Evolutionary conservation across 2,888 invertebrate genomes (phyloP).

Genomic region (Zaprionus bogoriensis): DNA sequence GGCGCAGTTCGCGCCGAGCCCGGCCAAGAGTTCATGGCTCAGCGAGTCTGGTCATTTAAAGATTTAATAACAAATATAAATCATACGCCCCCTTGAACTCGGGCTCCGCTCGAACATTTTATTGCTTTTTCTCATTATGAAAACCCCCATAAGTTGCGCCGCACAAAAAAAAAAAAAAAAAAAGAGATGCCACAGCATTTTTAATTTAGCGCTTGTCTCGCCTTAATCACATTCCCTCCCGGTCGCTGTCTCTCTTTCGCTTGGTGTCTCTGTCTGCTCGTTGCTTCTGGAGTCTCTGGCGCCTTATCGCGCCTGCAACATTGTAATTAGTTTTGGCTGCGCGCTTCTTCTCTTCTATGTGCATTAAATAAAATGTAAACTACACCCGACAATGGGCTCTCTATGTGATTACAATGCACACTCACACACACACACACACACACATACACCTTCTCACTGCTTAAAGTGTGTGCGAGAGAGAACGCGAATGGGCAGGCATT

Average conservation of each 20-base stretch:
- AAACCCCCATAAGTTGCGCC: constrained; percentile 45
- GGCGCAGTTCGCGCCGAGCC: neutral
- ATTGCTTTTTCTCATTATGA: constrained; percentile 70
- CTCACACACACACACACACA: constrained; percentile 38
- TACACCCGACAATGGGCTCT: constrained; percentile 46
- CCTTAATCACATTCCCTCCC: constrained; percentile 72
- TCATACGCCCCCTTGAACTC: constrained; percentile 59
- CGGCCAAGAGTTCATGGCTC: constrained; percentile 12
- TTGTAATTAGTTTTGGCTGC: constrained; percentile 72
- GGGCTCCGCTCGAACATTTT: constrained; percentile 45
- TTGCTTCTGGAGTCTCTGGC: constrained; percentile 10
- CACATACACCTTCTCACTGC: constrained; percentile 32
- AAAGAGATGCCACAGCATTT: constrained; percentile 63
- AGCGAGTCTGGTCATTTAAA: constrained; percentile 46
- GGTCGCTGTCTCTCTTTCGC: neutral
- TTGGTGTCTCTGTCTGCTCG: neutral
- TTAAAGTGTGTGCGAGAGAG: constrained; percentile 9
- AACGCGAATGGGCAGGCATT: constrained; percentile 13
- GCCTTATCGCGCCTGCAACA: constrained; percentile 50
- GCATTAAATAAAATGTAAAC: constrained; percentile 38
- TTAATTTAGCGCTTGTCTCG: constrained; percentile 69
- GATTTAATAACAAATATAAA: constrained; percentile 71
- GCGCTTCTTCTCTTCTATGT: constrained; percentile 22
- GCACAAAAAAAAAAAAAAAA: constrained; percentile 44
- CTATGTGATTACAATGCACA: constrained; percentile 60